Base-by-base conservation (phyloP, 1,140 invertebrate species). In the Eubasilissa regina region DNA sequence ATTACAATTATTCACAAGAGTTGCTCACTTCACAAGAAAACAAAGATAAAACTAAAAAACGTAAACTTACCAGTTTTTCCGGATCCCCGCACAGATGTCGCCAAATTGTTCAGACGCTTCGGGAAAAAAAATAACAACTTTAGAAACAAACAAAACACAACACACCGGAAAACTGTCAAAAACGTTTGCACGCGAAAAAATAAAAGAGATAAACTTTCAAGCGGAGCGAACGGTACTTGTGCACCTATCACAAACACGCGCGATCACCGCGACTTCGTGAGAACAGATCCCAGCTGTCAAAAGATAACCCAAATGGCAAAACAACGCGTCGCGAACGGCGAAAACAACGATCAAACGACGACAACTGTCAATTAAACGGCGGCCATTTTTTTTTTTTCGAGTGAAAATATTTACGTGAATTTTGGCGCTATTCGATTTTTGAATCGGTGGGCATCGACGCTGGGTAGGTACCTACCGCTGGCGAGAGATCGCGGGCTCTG, bases 61-160 rank as follows among this genome's bases (percentile, higher is more conserved):
- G 25, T 1, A 4, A 15, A 58, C 55, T 58, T 15, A 58, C 55
- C 55, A 58, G 17, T 15, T 58, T 58, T 11, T 58, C 1, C 7
- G 17, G 17, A 58, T 21, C 17, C 0, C 17, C 9, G 12, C 17
- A 3, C 17, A 15, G 15, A 3, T 21, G 55, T 9, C 55, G 17
- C 55, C 55, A 58, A 58, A 58, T 19, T 58, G 15, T 58, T 58
- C 55, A 9, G 55, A 35, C 25, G 25, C 25, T 35, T 35, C 25
- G 6, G 6, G 6, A 35, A 3, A 35, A 35, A 35, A 35, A 35
- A 35, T 3, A 35, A 35, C 25, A 35, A 19, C 55, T 58, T 58
- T 15, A 21, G 21, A 58, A 58, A 15, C 4, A 17, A 56, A 56
- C 15, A 53, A 7, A 55, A 58, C 55, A 58, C 55, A 19, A 19